phyloP scores from a whole-genome alignment of 2,113 vertebrate species.

The Phaethornis superciliosus region DNA sequence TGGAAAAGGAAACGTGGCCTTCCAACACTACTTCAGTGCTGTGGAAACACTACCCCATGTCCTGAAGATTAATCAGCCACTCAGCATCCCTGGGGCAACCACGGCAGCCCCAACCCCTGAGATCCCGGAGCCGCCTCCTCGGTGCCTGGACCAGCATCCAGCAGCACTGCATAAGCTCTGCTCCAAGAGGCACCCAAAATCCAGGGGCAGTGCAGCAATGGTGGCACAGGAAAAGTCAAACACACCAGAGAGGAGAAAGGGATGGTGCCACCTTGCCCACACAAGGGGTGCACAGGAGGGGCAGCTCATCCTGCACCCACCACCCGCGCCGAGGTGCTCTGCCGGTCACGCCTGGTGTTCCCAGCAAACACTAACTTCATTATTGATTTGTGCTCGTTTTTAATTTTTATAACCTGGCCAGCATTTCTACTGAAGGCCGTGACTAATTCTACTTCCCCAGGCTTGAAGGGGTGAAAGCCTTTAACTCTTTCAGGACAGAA shows the following conservation, averaged over 20 bases:
- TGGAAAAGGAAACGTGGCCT: constrained; percentile 42
- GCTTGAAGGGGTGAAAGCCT: neutral
- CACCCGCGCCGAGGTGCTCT: neutral
- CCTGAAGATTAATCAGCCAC: neutral
- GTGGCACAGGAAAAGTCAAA: neutral
- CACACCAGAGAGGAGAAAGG: neutral
- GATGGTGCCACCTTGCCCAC: neutral
- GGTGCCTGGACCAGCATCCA: neutral
- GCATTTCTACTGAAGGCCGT: constrained; percentile 48
- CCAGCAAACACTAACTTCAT: constrained; percentile 58
- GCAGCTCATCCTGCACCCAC: neutral
- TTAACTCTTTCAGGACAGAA: constrained; percentile 27
- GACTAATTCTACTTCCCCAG: constrained; percentile 62
- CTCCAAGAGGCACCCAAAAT: neutral
- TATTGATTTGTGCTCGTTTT: constrained; percentile 44
- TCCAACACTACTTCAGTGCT: neutral
- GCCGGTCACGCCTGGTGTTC: neutral
- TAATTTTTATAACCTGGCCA: constrained; percentile 67
- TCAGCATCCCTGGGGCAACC: rapidly evolving
- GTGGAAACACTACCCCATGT: neutral
- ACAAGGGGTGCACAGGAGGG: neutral
- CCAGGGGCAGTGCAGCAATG: neutral
- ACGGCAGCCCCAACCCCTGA: neutral
- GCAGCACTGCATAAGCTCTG: rapidly evolving
- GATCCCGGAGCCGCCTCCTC: neutral